Evolutionary conservation across 2,888 invertebrate genomes (phyloP).

Genomic region (Dysmachus trigonus): DNA sequence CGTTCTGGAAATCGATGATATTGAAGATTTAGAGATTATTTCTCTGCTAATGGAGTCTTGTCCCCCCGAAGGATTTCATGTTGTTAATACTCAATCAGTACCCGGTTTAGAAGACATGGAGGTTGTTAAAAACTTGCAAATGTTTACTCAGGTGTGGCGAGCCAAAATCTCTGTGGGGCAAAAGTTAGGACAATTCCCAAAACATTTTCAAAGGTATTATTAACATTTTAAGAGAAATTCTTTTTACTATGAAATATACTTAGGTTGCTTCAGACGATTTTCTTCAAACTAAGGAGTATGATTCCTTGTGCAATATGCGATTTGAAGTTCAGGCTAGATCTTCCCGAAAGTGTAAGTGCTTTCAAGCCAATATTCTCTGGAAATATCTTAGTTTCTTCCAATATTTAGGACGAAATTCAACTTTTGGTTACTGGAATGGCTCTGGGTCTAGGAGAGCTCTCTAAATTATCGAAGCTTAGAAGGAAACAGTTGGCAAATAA

Average conservation of each 20-base stretch:
- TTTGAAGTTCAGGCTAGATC: constrained; percentile 81
- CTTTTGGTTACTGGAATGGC: constrained; percentile 81
- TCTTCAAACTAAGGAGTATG: constrained; percentile 88
- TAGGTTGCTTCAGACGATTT: constrained; percentile 76
- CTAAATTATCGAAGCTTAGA: constrained; percentile 66
- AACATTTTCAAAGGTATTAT: constrained; percentile 66
- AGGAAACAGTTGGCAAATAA: constrained; percentile 58
- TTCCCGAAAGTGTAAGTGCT: constrained; percentile 79
- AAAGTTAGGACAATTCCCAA: constrained; percentile 67
- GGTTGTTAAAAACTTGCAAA: constrained; percentile 76
- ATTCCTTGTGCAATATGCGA: constrained; percentile 87
- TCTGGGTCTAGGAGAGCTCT: constrained; percentile 74
- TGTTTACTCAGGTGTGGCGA: constrained; percentile 86
- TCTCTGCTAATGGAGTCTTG: constrained; percentile 77
- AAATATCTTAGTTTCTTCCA: not conserved
- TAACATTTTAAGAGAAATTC: not conserved
- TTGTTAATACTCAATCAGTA: constrained; percentile 80
- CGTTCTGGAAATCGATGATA: constrained; percentile 84
- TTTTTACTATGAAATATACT: constrained; percentile 44
- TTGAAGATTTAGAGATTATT: constrained; percentile 81
- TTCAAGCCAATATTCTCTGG: not conserved
- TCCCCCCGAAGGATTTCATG: constrained; percentile 79
- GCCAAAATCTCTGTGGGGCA: constrained; percentile 69
- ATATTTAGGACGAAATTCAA: constrained; percentile 71
- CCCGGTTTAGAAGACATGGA: constrained; percentile 77